Evolutionary conservation across 2,888 invertebrate species (phyloP), one percentile per base, ranked within the genome.

Genomic region (Dastarcus helophoroides): DNA sequence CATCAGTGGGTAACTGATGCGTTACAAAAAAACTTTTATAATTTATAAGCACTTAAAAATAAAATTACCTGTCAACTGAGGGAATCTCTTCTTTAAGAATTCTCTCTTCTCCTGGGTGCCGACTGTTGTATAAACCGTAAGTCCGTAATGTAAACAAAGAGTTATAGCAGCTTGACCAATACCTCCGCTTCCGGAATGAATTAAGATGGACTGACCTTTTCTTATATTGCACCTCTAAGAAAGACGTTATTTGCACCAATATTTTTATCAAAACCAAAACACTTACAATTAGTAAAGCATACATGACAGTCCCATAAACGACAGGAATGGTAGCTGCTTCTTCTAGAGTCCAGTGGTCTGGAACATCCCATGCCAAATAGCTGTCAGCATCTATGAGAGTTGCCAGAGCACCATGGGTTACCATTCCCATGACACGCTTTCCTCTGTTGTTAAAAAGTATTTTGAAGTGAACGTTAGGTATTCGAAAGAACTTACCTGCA

Each of bases 91-190:
- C 44, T 71, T 63, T 5, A 84, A 60, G 50, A 71, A 82, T 8
- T 72, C 62, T 38, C 67, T 64, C 54, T 81, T 81, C 36, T 73
- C 68, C 8, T 60, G 53, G 0, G 73, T 73, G 22, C 76, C 79
- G 22, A 81, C 80, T 2, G 83, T 84, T 6, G 80, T 79, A 50
- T 62, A 79, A 2, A 79, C 73, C 27, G 69, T 68, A 48, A 81
- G 71, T 3, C 73, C 75, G 44, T 69, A 64, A 34, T 67, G 65
- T 8, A 80, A 58, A 1, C 79, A 78, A 16, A 82, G 64, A 25
- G 73, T 63, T 36, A 85, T 84, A n/a, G 84, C 82, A 1, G 84
- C 81, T 52, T 79, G 73, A 1, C 84, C 84, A 6, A 83, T 73
- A 10, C 80, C 82, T 13, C 82, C 82, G 37, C 73, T 73, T 3